Evolutionary conservation across 2,113 vertebrate species (phyloP), one percentile per base, ranked within the genome.

Genomic region (Harpagus bidentatus): DNA sequence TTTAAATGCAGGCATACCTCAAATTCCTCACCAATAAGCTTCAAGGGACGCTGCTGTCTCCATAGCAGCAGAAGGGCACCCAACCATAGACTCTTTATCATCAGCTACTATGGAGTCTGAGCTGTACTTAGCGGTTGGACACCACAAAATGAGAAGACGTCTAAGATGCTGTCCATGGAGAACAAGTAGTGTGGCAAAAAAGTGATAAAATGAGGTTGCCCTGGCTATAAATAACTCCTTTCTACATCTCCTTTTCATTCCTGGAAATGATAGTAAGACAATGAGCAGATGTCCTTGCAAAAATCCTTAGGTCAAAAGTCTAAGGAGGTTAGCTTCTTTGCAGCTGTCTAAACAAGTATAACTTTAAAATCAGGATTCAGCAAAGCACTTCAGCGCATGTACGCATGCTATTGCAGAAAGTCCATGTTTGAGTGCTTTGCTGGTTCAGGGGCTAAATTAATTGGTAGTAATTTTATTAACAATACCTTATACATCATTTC

Each of bases 401-500:
- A 13, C 12, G 36, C 28, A 40, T 73, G 34, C 45, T 61, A 22
- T 20, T 17, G 50, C 74, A 80, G 79, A 43, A 77, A 72, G 53
- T 45, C 83, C 7, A 1, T 4, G 21, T 58, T 53, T 19, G 31
- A 89, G 29, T 14, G 36, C 38, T 84, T 79, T 58, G 42, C 59
- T 71, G 22, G 82, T 73, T 69, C 52, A 40, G 61, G 34, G 9
- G 50, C 59, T 93, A 73, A 93, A 74, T 90, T 36, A 77, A 88
- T 84, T 58, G 69, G 48, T 50, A 34, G 36, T 66, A 52, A 71
- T 89, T 92, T 84, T 62, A 82, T 71, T 63, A 84, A 84, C 47
- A 42, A 42, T 3, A 25, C 38, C 73, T 74, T 53, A 74, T 47
- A 55, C 25, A 86, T 83, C 21, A 86, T 93, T 93, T 67, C 72